phyloP scores from a whole-genome alignment of 2,797 vertebrate species.

The Pteropus rufus region DNA sequence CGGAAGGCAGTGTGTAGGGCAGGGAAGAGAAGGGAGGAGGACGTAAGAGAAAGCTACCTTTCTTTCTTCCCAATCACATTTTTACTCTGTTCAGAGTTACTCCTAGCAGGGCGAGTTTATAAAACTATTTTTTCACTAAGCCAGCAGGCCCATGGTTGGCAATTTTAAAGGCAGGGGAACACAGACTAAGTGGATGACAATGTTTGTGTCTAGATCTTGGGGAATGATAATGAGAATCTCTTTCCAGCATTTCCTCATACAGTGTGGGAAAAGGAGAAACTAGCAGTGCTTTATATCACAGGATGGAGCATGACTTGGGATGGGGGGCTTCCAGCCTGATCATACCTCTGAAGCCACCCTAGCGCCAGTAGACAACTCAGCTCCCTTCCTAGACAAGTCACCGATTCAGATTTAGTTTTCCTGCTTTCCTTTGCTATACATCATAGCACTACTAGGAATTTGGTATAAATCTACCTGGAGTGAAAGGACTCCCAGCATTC shows the following conservation, averaged over 20 bases:
- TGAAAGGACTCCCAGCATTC: background rate
- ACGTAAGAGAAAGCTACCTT: background rate
- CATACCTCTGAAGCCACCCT: background rate
- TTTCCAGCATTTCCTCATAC: background rate
- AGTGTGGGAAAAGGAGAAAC: background rate
- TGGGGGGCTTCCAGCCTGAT: background rate
- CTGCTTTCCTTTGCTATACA: background rate
- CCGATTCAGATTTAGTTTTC: background rate
- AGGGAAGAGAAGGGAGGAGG: background rate
- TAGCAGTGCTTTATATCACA: background rate
- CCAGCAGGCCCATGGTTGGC: background rate
- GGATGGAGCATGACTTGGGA: background rate
- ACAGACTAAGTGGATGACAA: background rate
- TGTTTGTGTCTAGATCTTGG: background rate
- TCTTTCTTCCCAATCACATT: background rate
- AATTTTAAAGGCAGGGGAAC: background rate
- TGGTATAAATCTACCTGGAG: background rate
- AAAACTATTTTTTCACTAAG: conserved; percentile 26
- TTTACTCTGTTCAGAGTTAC: conserved; percentile 22
- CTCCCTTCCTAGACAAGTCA: conserved; percentile 15
- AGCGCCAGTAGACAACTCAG: background rate
- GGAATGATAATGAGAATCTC: background rate
- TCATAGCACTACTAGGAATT: background rate
- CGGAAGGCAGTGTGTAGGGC: background rate
- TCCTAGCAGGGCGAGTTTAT: background rate